These are phyloP conservation scores for Diceros bicornis DNA, from an alignment of 2,797 vertebrate genomes.

Conservation along the genomic window DNA sequence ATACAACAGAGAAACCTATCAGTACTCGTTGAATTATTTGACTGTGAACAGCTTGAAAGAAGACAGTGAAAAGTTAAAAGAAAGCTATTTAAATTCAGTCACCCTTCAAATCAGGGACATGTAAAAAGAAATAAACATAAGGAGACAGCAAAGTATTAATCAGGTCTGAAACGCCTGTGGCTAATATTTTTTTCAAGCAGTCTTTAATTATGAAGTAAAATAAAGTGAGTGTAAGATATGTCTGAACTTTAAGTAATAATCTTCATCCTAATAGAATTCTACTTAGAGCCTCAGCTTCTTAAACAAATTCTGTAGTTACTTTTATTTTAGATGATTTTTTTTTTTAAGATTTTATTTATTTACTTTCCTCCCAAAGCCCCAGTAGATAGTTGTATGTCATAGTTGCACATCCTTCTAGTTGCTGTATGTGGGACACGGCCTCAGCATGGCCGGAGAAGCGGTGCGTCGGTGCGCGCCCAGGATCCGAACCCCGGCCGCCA, in stretches of 20 bases:
- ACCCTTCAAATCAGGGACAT: neutral
- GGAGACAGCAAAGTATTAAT: neutral
- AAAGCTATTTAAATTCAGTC: neutral
- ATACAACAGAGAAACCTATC: neutral
- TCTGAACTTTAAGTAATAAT: neutral
- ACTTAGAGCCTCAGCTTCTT: neutral
- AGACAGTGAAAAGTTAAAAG: neutral
- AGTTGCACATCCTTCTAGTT: too few relatives aligned
- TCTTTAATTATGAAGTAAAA: constrained; percentile 12
- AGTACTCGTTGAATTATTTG: neutral
- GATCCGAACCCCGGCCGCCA: too few relatives aligned
- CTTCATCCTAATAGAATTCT: neutral
- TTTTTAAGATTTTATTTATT: too few relatives aligned
- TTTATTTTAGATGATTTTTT: neutral
- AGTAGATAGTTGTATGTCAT: too few relatives aligned
- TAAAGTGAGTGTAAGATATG: neutral
- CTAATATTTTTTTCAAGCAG: neutral
- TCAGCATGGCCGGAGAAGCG: too few relatives aligned
- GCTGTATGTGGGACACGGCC: too few relatives aligned
- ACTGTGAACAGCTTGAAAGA: neutral
- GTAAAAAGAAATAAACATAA: neutral
- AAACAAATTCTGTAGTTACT: neutral
- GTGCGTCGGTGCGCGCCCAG: too few relatives aligned
- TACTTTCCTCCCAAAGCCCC: too few relatives aligned
- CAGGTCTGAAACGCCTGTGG: neutral